phyloP scores from a whole-genome alignment of 2,113 vertebrate species.

The Corythornis cristatus region DNA sequence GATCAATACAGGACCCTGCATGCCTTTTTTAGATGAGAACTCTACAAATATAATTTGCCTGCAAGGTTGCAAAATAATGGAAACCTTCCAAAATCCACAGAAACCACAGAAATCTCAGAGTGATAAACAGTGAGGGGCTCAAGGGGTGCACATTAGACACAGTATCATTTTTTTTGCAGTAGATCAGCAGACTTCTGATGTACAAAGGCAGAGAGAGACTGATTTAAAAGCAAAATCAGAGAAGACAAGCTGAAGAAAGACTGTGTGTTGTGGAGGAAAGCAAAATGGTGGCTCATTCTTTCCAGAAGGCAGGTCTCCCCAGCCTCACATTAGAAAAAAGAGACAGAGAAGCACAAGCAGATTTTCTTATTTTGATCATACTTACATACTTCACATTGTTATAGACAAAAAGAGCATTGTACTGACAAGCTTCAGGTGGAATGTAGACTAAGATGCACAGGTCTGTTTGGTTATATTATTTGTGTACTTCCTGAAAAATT shows the following conservation, averaged over 20 bases:
- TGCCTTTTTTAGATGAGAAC: background rate
- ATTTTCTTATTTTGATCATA: background rate
- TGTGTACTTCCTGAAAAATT: background rate
- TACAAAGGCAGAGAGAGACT: background rate
- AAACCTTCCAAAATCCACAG: background rate
- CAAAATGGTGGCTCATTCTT: background rate
- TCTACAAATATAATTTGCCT: background rate
- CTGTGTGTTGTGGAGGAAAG: background rate
- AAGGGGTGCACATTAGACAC: background rate
- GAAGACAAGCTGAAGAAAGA: background rate
- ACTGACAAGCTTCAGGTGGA: background rate
- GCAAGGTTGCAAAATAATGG: background rate
- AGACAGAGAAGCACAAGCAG: background rate
- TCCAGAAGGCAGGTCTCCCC: background rate
- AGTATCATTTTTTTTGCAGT: background rate
- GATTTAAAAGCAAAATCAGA: background rate
- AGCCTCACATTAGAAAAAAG: background rate
- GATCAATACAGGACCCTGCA: background rate
- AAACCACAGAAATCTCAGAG: background rate
- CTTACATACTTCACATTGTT: background rate
- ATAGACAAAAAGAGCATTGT: background rate
- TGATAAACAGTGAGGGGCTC: background rate
- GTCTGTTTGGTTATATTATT: background rate
- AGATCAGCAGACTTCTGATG: background rate
- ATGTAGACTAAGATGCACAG: background rate